Base-by-base conservation (phyloP, 2,797 vertebrate genomes). In the Gymnothorax reevesii region DNA sequence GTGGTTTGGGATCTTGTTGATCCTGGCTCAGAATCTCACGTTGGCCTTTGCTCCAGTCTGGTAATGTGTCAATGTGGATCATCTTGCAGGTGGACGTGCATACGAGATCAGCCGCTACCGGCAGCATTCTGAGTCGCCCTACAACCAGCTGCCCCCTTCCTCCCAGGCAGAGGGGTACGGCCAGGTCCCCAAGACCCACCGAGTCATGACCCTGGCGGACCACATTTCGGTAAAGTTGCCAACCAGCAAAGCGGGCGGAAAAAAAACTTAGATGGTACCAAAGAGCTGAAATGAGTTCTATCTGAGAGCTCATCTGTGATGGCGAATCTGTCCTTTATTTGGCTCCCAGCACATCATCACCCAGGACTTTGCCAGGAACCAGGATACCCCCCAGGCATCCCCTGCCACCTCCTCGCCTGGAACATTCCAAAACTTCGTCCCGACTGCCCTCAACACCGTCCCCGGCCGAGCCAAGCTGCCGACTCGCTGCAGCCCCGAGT, bases 341-440 rank as follows among this genome's bases (percentile, higher is more conserved):
- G 82, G 9, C 84, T 54, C 84, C 83, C 94, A 99, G 98, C 98
- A 99, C 93, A 99, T 99, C 92, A 99, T 99, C 93, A 99, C 98
- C 85, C 98, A 99, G 94, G 98, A 99, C 94, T 99, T 99, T 89
- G 98, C 98, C 92, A 96, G 98, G 93, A 99, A 97, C 93, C 98
- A 99, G 92, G 97, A 98, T 25, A 88, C 94, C 84, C 93, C 95
- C 59, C 95, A 97, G 73, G 91, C 96, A 92, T 89, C 95, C 94
- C 91, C 95, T 93, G 89, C 95, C 93, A 88, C 95, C 88, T 95
- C 97, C 57, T 94, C 95, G 83, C 93, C 94, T 66, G 88, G 96
- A 92, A 97, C 98, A 97, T 99, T 99, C 98, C 98, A 99, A 92
- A 98, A 93, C 83, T 94, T 96, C 54, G 93, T 91, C 42, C 94